Evolutionary conservation across 1,140 invertebrate genomes (phyloP), one percentile per base, ranked within the genome.

Genomic region (Hydropsyche tenuis): DNA sequence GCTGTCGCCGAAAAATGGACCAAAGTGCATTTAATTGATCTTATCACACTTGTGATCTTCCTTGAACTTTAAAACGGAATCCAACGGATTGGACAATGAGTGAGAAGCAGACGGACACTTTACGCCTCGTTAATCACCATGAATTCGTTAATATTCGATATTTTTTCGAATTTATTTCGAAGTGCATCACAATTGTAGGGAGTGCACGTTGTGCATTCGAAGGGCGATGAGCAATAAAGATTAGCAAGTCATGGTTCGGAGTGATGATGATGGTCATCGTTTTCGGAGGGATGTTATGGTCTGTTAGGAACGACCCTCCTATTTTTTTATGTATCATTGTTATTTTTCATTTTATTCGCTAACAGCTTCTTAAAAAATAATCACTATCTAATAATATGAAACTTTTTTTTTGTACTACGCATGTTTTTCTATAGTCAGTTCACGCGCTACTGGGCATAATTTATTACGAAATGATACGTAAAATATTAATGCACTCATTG

Each of bases 161-260:
- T 37, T 37, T 37, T 37, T 37, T 9, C 3, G 9, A 37, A 37
- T 37, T 62, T 62, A 23, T 62, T 22, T 20, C 12, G 56, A 62
- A 23, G 5, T 63, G 27, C 5, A 22, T 25, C 22, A 45, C n/a
- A 65, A 45, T 63, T 45, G 43, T 46, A 25, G 4, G 9, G 23
- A 48, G 45, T 48, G 37, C 12, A 1, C 64, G 37, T 45, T 9
- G 30, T 66, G 37, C 23, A 48, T 27, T 11, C 20, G 20, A 46
- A 48, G 65, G 65, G 65, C 45, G 65, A 68, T 68, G 42, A 18
- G 65, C 45, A 68, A 68, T 68, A 68, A 68, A 68, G 65, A 68
- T 68, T 66, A 66, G 30, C 30, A 20, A 48, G 42, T 25, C n/a
- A 4, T 65, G 30, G 27, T 65, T 42, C 20, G 11, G 65, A 18